Conservation (phyloP, 64 coral and sea anemone genomes). For the Catalaphyllia jardinei region DNA sequence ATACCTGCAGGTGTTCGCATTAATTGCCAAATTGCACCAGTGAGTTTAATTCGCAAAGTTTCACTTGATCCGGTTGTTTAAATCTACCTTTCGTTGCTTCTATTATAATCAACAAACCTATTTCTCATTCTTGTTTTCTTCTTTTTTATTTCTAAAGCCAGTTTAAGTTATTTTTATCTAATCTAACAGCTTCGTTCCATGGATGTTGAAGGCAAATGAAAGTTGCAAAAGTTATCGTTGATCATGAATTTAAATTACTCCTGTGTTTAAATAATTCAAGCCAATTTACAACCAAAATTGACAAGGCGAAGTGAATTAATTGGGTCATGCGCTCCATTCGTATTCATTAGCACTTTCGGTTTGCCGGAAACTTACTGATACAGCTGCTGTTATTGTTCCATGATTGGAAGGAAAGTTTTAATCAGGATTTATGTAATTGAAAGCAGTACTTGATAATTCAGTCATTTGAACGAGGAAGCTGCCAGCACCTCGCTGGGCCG, state of each 20-base stretch:
- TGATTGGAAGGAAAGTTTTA: background rate
- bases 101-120: background rate
- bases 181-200: background rate
- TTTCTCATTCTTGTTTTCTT: background rate
- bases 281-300: background rate
- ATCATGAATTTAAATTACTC: slow-evolving; percentile 8
- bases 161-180: background rate
- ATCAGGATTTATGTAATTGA: background rate
- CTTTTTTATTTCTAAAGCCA: background rate
- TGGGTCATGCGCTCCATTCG: background rate
- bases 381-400: background rate
- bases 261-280: background rate
- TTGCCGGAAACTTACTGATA: background rate
- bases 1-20: background rate
- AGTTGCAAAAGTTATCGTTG: background rate
- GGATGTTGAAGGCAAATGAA: background rate
- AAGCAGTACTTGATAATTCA: background rate
- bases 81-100: background rate
- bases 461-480: background rate
- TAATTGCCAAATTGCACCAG: background rate
- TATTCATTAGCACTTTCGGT: background rate
- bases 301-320: background rate
- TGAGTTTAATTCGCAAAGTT: background rate
- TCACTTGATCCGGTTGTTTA: background rate
- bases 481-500: background rate